These are phyloP conservation scores for Cacatua alba DNA, from an alignment of 2,113 vertebrate species.

Conservation along the genomic window DNA sequence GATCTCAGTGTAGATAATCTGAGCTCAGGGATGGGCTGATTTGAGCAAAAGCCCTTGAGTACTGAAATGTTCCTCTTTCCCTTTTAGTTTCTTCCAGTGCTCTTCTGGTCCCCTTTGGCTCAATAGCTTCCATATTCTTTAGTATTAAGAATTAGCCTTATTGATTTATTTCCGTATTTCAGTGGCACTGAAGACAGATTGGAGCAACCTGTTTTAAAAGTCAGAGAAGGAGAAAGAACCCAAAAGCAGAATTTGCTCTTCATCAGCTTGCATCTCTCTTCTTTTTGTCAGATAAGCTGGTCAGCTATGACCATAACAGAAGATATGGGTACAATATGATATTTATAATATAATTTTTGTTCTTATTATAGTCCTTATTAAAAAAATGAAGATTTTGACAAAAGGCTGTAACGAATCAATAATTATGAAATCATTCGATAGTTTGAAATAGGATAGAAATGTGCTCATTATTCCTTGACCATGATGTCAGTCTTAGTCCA, in stretches of 20 bases:
- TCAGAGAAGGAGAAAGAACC: background rate
- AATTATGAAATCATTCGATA: background rate
- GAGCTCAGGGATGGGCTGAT: background rate
- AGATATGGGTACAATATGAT: background rate
- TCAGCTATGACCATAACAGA: background rate
- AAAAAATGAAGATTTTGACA: background rate
- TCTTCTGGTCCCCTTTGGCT: slow-evolving; percentile 44
- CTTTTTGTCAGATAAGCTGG: background rate
- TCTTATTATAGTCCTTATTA: background rate
- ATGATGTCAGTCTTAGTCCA: background rate
- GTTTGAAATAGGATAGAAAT: background rate
- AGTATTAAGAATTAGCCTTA: background rate
- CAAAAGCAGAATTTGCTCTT: background rate
- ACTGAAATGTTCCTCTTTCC: background rate
- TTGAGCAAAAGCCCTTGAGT: background rate
- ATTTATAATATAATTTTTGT: background rate
- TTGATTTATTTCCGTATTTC: background rate
- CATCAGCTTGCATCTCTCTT: background rate
- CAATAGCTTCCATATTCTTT: background rate
- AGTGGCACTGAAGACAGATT: background rate
- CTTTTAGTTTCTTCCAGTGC: background rate
- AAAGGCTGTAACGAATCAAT: background rate
- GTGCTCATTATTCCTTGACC: background rate
- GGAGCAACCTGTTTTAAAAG: background rate
- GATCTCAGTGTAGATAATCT: background rate